Evolutionary conservation across 2,888 invertebrate genomes (phyloP), one percentile per base, ranked within the genome.

Genomic region (Microplitis manilae): DNA sequence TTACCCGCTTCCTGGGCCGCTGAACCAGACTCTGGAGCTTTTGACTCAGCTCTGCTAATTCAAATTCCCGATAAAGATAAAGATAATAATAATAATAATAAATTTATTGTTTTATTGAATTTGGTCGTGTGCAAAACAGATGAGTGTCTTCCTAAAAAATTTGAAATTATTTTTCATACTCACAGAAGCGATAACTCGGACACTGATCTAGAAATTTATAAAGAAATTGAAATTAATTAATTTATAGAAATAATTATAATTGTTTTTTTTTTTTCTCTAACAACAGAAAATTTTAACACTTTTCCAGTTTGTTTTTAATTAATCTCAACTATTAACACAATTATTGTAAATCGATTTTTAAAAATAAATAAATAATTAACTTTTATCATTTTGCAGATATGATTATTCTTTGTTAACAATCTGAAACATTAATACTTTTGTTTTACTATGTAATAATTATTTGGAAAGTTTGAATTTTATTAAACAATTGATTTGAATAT

Each of bases 141-240:
- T 41, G 85, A 88, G 78, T 90, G 90, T 77, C 83, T 89, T 77
- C 85, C 86, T 72, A 87, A 87, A 78, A 86, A 83, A 77, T 79
- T 88, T 7, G 82, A 81, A 1, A 77, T 85, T 13, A 71, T 85
- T 59, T 88, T 87, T 77, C 83, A 82, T 50, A 81, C 89, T 39
- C 73, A 83, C 60, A 86, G 85, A 75, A 83, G 81, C 76, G 13
- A 78, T 6, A 79, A 84, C 69, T 86, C 84, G 4, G 81, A 87
- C 5, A 72, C 69, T 2, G 72, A 80, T 20, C 83, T 88, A 40
- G 79, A 79, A n/a, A 81, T 84, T 70, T 80, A 79, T 15, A 83
- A 84, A 71, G 81, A 84, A 78, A 76, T 87, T 17, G 80, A 81
- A 76, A 81, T 86, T 41, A 80, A 82, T 79, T 86, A 82, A 83